Percentiles rank a stretch among this genome's conserved stretches.
Conservation (phyloP, 2,113 vertebrate genomes). For the Damaliscus lunatus region DNA sequence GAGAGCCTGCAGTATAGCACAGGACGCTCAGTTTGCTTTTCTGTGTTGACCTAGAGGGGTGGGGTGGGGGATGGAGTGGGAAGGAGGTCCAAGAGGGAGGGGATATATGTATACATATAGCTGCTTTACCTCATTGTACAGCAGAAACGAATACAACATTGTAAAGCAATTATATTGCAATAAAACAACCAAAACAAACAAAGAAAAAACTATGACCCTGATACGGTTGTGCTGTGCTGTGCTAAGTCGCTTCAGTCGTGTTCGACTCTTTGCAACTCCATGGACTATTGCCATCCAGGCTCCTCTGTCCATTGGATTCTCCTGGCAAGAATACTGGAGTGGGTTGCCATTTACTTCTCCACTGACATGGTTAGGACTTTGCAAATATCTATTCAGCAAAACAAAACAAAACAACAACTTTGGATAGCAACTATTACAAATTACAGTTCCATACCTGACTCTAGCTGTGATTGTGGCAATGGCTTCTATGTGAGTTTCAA, state of each 20-base stretch:
- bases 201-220: not conserved
- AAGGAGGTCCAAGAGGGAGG: not conserved
- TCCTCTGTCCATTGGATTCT: not conserved
- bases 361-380: not conserved
- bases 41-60: not conserved
- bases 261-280: rapidly evolving
- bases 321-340: not conserved
- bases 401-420: not conserved
- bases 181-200: not conserved
- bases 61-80: not conserved
- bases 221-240: not conserved
- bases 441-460: not conserved
- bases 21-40: not conserved
- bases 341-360: not conserved
- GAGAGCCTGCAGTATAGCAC: not conserved
- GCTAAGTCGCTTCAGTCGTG: not conserved
- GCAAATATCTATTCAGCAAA: not conserved
- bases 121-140: not conserved
- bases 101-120: not conserved
- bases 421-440: not conserved
- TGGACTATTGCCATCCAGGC: not conserved
- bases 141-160: not conserved
- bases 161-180: not conserved
- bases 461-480: not conserved
- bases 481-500: not conserved